Evolutionary conservation across 2,113 vertebrate genomes (phyloP).

Genomic region (Cynopterus brachyotis): DNA sequence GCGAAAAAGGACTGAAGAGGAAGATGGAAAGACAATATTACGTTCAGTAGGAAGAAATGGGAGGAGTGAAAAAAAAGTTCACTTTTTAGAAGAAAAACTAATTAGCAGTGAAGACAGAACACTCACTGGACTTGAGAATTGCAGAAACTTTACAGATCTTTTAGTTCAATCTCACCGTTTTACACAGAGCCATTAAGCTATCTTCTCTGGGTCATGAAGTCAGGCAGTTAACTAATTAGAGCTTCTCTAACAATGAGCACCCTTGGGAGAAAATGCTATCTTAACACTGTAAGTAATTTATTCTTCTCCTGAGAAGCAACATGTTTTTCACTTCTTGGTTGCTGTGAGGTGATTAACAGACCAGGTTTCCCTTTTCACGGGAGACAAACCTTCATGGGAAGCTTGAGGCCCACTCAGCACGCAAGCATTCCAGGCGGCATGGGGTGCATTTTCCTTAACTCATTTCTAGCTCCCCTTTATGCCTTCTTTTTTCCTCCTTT

Average conservation of each 20-base stretch:
- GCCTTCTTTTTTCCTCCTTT: neutral
- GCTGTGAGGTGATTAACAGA: neutral
- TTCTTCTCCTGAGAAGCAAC: conserved; percentile 35
- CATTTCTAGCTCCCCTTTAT: neutral
- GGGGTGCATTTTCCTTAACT: neutral
- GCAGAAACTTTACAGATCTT: neutral
- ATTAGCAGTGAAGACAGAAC: neutral
- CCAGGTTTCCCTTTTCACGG: neutral
- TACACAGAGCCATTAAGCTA: neutral
- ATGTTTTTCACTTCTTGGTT: neutral
- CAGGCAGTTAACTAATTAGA: neutral
- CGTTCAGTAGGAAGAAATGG: neutral
- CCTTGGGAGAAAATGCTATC: conserved; percentile 7
- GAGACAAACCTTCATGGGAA: neutral
- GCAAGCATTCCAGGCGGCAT: neutral
- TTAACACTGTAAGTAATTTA: conserved; percentile 15
- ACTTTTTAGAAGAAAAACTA: neutral
- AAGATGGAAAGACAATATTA: neutral
- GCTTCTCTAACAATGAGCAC: neutral
- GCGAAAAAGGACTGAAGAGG: neutral
- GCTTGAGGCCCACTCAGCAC: neutral
- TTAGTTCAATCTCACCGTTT: neutral
- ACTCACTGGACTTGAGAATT: neutral
- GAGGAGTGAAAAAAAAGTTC: conserved; percentile 33
- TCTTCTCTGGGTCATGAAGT: neutral